Conservation (phyloP, 2,113 vertebrate genomes). For the Dicaeum eximium region DNA sequence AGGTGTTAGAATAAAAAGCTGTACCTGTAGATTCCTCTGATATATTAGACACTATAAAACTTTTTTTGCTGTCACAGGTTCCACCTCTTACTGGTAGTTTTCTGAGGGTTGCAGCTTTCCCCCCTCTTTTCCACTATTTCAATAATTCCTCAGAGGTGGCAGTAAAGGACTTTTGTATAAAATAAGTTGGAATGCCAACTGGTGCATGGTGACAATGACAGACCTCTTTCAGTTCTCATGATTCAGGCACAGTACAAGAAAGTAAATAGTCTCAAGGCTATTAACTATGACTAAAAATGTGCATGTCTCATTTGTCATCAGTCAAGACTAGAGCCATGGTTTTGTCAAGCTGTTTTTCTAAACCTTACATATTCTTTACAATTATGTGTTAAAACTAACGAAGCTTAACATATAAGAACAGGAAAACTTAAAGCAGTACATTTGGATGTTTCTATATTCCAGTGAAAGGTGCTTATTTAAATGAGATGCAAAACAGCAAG, state of each 20-base stretch:
- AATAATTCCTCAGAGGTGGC: not conserved
- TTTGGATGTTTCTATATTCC: not conserved
- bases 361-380: not conserved
- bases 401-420: not conserved
- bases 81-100: not conserved
- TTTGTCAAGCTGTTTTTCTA: not conserved
- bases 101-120: not conserved
- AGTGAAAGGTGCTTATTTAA: conserved; percentile 34
- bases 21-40: not conserved
- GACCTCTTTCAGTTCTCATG: not conserved
- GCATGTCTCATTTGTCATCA: not conserved
- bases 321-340: not conserved
- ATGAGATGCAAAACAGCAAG: conserved; percentile 25
- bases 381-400: not conserved
- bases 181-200: not conserved
- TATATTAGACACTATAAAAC: not conserved
- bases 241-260: not conserved
- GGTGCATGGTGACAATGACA: not conserved
- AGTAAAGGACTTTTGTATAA: not conserved
- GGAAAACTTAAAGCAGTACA: not conserved
- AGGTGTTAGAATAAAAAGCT: not conserved
- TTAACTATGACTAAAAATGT: not conserved
- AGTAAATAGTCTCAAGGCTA: not conserved
- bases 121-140: not conserved
- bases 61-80: not conserved